Evolutionary conservation across 2,113 vertebrate genomes (phyloP).

Genomic region (Copsychus sechellarum): DNA sequence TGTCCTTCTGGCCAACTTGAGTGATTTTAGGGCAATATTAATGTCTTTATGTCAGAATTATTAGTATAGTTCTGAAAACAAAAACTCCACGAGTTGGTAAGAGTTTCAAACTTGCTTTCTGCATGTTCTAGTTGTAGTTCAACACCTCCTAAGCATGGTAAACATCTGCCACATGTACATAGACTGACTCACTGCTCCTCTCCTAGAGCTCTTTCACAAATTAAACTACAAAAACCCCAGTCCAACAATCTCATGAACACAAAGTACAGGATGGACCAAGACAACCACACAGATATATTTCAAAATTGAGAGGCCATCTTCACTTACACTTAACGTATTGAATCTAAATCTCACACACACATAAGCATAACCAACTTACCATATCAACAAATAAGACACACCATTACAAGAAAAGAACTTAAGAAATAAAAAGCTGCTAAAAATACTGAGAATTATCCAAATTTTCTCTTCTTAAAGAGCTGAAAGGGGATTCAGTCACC

Average conservation of each 20-base stretch:
- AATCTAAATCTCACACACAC: not conserved
- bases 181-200: not conserved
- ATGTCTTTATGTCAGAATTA: not conserved
- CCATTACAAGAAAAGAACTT: not conserved
- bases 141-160: not conserved
- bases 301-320: not conserved
- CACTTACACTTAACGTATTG: not conserved
- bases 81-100: not conserved
- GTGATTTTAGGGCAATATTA: not conserved
- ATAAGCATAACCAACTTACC: not conserved
- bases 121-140: not conserved
- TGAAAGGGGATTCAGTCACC: not conserved
- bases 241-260: not conserved
- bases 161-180: not conserved
- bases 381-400: not conserved
- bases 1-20: not conserved
- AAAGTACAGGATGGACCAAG: no score
- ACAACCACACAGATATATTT: not conserved
- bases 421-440: not conserved
- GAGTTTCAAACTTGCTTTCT: not conserved
- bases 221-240: not conserved
- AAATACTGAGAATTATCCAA: not conserved
- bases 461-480: not conserved
- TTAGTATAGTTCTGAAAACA: not conserved
- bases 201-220: constrained; percentile 1